Evolutionary conservation across 2,113 vertebrate species (phyloP), one percentile per base, ranked within the genome.

Genomic region (Paratilapia polleni): DNA sequence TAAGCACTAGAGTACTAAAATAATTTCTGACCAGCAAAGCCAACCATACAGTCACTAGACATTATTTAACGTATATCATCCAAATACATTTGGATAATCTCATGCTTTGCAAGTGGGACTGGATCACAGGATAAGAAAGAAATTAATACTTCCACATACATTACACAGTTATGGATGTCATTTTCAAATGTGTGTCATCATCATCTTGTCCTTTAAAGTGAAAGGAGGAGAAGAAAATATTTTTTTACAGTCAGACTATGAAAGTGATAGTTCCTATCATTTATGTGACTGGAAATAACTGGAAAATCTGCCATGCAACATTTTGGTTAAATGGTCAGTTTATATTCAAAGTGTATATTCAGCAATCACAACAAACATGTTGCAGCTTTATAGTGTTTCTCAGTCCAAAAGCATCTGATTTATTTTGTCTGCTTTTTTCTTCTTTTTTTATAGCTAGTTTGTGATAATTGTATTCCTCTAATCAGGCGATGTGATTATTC

Each of bases 261-360:
- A 59, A 81, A 68, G 26, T 7, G 41, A 80, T 26, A 62, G 11
- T 80, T 77, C 52, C 52, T 78, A 62, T 86, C 73, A 80, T 85
- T 86, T 79, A 82, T 86, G 24, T 83, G 58, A 81, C 78, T 86
- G 41, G 22, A 49, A 68, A 68, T 15, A 68, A 68, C 22, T 68
- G 41, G 15, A n/a, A 89, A 80, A 83, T 92, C 82, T 74, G 38
- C 81, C 61, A 26, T 77, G 68, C 41, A 77, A 78, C 61, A 89
- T 58, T 78, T 22, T 76, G 34, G 85, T 82, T 59, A 84, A 86
- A 84, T 75, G 17, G 34, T 70, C 58, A n/a, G n/a, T n/a, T n/a
- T n/a, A n/a, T n/a, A n/a, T n/a, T n/a, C n/a, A 82, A 73, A 86
- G 56, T 81, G 61, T 78, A 14, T 43, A 83, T 88, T 86, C 81